Evolutionary conservation across 2,113 vertebrate species (phyloP).

Genomic region (Brachyistius frenatus): DNA sequence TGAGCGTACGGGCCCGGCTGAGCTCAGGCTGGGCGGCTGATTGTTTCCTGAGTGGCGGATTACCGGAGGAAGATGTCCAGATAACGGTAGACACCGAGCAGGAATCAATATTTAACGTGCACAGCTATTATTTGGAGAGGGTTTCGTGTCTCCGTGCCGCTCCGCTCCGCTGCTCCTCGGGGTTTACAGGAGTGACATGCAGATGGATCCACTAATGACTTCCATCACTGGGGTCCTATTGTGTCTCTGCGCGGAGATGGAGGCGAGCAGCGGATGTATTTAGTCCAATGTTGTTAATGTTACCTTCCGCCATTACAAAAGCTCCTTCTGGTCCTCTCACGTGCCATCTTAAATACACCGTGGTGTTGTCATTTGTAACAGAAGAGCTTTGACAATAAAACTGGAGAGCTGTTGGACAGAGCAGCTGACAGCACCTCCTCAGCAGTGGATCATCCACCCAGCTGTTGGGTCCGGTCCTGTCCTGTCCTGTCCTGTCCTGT

Average conservation of each 20-base stretch:
- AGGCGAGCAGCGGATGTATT: background rate
- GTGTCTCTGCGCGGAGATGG: no score
- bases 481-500: no score
- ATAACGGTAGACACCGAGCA: slow-evolving; percentile 62
- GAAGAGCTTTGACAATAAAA: no score
- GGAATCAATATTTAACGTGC: slow-evolving; percentile 72
- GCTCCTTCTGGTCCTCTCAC: no score
- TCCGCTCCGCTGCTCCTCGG: slow-evolving; percentile 33
- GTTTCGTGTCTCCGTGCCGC: slow-evolving; percentile 13
- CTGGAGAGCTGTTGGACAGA: slow-evolving; percentile 2
- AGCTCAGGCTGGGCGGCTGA: slow-evolving; percentile 28
- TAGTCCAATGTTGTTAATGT: no score
- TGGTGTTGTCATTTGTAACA: no score
- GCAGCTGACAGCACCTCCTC: background rate
- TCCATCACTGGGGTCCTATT: background rate
- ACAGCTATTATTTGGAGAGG: slow-evolving; percentile 67
- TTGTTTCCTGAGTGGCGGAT: slow-evolving; percentile 50
- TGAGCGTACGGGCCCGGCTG: slow-evolving; percentile 49
- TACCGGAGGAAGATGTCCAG: slow-evolving; percentile 51
- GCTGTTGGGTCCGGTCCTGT: no score
- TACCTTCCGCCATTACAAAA: no score
- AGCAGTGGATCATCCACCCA: no score
- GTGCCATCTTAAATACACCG: no score
- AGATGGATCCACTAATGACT: slow-evolving; percentile 33
- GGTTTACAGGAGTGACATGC: slow-evolving; percentile 52